Conservation (phyloP, 2,888 invertebrate species). For the Patella caerulea region DNA sequence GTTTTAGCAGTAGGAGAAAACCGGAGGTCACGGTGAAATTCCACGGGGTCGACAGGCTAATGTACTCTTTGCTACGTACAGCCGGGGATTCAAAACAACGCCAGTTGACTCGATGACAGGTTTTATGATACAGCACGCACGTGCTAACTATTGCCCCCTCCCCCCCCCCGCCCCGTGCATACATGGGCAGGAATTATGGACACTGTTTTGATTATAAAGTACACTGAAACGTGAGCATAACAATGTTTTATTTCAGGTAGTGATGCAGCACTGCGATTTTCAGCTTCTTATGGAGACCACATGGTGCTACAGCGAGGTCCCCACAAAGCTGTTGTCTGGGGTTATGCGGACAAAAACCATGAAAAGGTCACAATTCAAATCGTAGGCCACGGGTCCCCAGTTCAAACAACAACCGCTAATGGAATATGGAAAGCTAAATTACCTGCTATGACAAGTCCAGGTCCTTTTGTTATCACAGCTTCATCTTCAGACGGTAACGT, state of each 20-base stretch:
- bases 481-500: slow-evolving; percentile 41
- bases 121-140: too few relatives aligned
- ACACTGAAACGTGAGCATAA: too few relatives aligned
- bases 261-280: slow-evolving; percentile 15
- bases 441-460: slow-evolving; percentile 36
- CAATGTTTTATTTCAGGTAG: neutral
- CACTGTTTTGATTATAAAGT: too few relatives aligned
- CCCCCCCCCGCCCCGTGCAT: too few relatives aligned
- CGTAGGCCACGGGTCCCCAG: slow-evolving; percentile 15
- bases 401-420: slow-evolving; percentile 12
- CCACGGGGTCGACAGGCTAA: too few relatives aligned
- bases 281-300: slow-evolving; percentile 37
- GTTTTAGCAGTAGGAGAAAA: too few relatives aligned
- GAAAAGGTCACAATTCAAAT: slow-evolving; percentile 30
- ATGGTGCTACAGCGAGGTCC: slow-evolving; percentile 49
- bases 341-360: slow-evolving; percentile 35
- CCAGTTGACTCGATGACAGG: too few relatives aligned
- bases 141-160: too few relatives aligned
- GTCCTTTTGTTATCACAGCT: slow-evolving; percentile 47
- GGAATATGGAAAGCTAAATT: slow-evolving; percentile 46
- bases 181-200: too few relatives aligned
- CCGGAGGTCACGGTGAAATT: too few relatives aligned
- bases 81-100: too few relatives aligned
- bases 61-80: too few relatives aligned
- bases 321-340: slow-evolving; percentile 43